Evolutionary conservation across 2,113 vertebrate species (phyloP), one percentile per base, ranked within the genome.

Genomic region (Strix aluco): DNA sequence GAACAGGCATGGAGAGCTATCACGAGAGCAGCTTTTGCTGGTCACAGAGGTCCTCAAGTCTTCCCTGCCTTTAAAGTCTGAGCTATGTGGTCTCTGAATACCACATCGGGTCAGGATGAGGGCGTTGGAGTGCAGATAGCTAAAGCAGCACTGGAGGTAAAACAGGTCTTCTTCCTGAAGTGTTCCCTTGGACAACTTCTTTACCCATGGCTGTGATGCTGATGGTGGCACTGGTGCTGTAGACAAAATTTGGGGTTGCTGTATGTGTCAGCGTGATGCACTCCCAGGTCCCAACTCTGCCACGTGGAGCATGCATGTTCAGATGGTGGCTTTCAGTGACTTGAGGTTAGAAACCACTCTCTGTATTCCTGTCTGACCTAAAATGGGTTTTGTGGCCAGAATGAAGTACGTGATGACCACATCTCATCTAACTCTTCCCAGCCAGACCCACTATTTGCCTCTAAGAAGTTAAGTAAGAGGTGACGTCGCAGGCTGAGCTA

Each of bases 381-480:
- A 86, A 40, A 82, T 47, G 57, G 52, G 36, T 86, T 90, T 52
- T 96, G 85, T 83, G 94, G 85, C 85, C 91, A 92, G 91, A 70
- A 62, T 15, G 77, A 80, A 97, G 81, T 69, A 70, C 75, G 81
- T 2, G 52, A 27, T 92, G 89, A 71, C 92, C 88, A 69, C 73
- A 44, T 88, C 88, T 91, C 2, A 0, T 32, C 70, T 36, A 49
- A 66, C 78, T 88, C 74, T 84, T 70, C 94, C 66, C 61, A 80
- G 17, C 65, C 32, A 21, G 92, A 73, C 88, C 82, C 67, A 61
- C 81, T 88, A 10, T 93, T 94, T 88, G 86, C 57, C 69, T 94
- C 49, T 34, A 47, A 96, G 86, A 97, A 97, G 97, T 98, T 98
- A 98, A 98, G 98, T 98, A 98, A 99, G 98, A 97, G 97, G 97